A percentile compares a stretch with the other conserved stretches of the same genome.
phyloP scores from a whole-genome alignment of 2,113 vertebrate genomes.

The Oncorhynchus nerka region DNA sequence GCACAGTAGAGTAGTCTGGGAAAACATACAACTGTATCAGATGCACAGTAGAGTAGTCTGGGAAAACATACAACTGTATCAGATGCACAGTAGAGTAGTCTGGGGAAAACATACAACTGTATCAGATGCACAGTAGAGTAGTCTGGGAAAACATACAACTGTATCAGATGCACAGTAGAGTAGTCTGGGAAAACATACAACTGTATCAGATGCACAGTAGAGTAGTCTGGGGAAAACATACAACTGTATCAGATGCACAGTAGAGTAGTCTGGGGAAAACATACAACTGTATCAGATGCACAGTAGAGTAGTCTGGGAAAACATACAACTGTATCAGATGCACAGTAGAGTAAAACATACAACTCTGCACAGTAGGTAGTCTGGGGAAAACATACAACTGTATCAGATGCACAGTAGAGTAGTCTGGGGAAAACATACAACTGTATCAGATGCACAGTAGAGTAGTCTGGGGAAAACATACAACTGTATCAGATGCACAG shows the following conservation, averaged over 20 bases:
- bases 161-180: slow-evolving; percentile 89
- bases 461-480: slow-evolving; percentile 80
- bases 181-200: slow-evolving; percentile 81
- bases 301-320: slow-evolving; percentile 86
- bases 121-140: slow-evolving; percentile 92
- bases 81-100: slow-evolving; percentile 94
- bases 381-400: slow-evolving; percentile 76
- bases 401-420: slow-evolving; percentile 89
- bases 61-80: slow-evolving; percentile 74
- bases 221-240: slow-evolving; percentile 80
- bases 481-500: slow-evolving; percentile 89
- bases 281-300: slow-evolving; percentile 86
- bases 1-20: slow-evolving; percentile 90
- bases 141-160: slow-evolving; percentile 78
- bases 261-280: slow-evolving; percentile 83
- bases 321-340: slow-evolving; percentile 84
- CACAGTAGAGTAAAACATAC: slow-evolving; percentile 91
- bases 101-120: slow-evolving; percentile 73
- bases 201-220: slow-evolving; percentile 89
- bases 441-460: slow-evolving; percentile 89
- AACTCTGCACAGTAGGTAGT: too few species aligned
- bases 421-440: slow-evolving; percentile 78
- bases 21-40: slow-evolving; percentile 79
- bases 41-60: slow-evolving; percentile 93
- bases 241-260: slow-evolving; percentile 89